phyloP scores from a whole-genome alignment of 2,113 vertebrate genomes.

The Toxotes chatareus region DNA sequence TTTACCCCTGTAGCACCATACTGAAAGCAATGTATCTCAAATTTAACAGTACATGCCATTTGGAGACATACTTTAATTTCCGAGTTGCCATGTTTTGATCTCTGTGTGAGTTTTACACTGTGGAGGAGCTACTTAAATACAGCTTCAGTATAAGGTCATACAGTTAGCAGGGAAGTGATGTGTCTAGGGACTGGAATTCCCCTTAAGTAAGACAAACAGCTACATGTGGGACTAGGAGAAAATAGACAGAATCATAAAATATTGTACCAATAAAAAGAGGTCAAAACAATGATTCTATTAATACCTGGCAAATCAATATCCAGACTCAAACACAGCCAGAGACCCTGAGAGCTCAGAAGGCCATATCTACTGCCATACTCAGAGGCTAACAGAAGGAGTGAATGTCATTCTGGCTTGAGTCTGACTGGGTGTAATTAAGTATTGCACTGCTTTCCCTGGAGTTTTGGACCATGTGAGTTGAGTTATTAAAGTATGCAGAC shows the following conservation, averaged over 20 bases:
- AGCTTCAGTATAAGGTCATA: neutral
- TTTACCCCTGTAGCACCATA: constrained; percentile 36
- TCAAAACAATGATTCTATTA: neutral
- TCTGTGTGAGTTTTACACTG: constrained; percentile 28
- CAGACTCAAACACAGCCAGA: neutral
- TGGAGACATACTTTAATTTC: constrained; percentile 1
- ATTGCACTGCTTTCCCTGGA: constrained; percentile 60
- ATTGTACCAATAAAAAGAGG: neutral
- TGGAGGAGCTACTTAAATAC: neutral
- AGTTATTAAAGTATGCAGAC: constrained; percentile 81
- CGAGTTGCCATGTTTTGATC: constrained; percentile 22
- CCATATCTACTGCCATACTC: neutral
- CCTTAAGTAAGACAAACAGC: neutral
- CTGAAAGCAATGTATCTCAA: neutral
- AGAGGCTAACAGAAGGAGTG: constrained; percentile 45
- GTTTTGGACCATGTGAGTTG: constrained; percentile 74
- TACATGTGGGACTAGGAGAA: neutral
- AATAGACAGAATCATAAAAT: neutral
- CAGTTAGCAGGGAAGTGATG: neutral
- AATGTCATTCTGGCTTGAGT: constrained; percentile 70
- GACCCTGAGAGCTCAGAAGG: neutral
- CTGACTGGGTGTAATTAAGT: constrained; percentile 74
- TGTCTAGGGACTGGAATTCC: constrained; percentile 14
- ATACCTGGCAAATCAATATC: neutral
- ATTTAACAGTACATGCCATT: constrained; percentile 7